Evolutionary conservation across 2,888 invertebrate species (phyloP).

Genomic region (Timema cristinae): DNA sequence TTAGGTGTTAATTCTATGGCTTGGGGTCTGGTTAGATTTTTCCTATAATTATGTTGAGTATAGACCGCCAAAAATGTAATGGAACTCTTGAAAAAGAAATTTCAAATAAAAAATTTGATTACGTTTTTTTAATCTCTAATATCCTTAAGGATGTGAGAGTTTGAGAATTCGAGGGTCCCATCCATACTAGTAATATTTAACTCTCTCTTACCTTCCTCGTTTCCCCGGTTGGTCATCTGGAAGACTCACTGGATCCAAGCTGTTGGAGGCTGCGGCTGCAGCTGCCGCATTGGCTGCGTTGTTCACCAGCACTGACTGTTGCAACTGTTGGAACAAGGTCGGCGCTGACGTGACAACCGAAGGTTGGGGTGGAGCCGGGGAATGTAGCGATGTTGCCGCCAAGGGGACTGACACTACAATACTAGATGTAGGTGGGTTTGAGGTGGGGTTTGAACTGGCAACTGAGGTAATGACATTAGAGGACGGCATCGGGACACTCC

Average conservation of each 20-base stretch:
- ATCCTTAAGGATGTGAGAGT: too few relatives aligned
- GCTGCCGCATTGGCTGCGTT: conserved; percentile 14
- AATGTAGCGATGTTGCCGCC: conserved; percentile 26
- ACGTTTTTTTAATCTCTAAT: too few relatives aligned
- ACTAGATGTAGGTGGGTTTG: conserved; percentile 17
- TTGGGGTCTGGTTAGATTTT: too few relatives aligned
- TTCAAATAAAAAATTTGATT: too few relatives aligned
- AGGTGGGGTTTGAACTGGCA: conserved; percentile 4
- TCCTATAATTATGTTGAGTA: too few relatives aligned
- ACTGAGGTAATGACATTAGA: conserved; percentile 21
- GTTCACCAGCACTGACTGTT: conserved; percentile 34
- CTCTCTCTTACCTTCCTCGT: conserved; percentile 51
- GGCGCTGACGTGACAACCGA: conserved; percentile 38
- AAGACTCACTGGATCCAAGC: not conserved
- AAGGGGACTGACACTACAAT: conserved; percentile 29
- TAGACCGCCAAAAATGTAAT: too few relatives aligned
- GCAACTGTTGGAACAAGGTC: conserved; percentile 44
- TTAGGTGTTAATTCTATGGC: too few relatives aligned
- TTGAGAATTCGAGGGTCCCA: too few relatives aligned
- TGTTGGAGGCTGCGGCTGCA: conserved; percentile 11
- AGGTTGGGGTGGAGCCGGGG: conserved; percentile 21
- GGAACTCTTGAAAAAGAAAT: too few relatives aligned
- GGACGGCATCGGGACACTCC: conserved; percentile 13
- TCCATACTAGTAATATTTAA: too few relatives aligned
- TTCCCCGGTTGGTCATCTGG: conserved; percentile 51